A percentile compares a stretch with the other conserved stretches of the same genome.
Conservation (phyloP, 35 echinoderm and acorn worm species). For the Heliocidaris tuberculata region DNA sequence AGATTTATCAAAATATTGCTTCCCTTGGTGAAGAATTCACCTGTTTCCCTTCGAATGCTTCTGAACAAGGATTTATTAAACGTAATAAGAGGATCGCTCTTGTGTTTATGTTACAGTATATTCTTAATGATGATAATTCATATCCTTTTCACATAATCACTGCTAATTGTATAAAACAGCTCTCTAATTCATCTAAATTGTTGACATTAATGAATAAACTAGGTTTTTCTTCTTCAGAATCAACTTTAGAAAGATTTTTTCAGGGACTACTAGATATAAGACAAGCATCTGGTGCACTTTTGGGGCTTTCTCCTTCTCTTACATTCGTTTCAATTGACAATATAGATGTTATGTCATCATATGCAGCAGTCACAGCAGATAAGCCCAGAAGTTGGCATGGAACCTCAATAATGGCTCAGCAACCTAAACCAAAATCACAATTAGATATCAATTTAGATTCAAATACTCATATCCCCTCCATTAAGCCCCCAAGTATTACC, state of each 20-base stretch:
- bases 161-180: conserved; percentile 49
- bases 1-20: background rate
- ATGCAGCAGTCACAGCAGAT: conserved; percentile 51
- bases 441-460: too few relatives aligned
- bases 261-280: background rate
- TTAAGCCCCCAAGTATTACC: background rate
- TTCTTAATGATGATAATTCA: conserved; percentile 51
- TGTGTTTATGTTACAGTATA: conserved; percentile 52
- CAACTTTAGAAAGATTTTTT: conserved; percentile 54
- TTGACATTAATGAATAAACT: conserved; percentile 52
- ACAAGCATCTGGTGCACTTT: background rate
- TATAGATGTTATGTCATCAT: conserved; percentile 55
- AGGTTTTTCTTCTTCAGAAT: conserved; percentile 53
- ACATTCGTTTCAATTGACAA: conserved; percentile 60
- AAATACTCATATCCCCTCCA: background rate
- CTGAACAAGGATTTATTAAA: background rate
- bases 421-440: conserved; percentile 49
- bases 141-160: conserved; percentile 60
- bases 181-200: conserved; percentile 60
- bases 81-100: conserved; percentile 9
- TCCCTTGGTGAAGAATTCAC: background rate
- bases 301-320: background rate
- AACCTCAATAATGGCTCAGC: conserved; percentile 63
- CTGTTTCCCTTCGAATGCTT: background rate
- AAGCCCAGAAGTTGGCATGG: conserved; percentile 64